These are phyloP conservation scores for Periophthalmodon schlosseri DNA, from an alignment of 2,113 vertebrate species.

Conservation along the genomic window DNA sequence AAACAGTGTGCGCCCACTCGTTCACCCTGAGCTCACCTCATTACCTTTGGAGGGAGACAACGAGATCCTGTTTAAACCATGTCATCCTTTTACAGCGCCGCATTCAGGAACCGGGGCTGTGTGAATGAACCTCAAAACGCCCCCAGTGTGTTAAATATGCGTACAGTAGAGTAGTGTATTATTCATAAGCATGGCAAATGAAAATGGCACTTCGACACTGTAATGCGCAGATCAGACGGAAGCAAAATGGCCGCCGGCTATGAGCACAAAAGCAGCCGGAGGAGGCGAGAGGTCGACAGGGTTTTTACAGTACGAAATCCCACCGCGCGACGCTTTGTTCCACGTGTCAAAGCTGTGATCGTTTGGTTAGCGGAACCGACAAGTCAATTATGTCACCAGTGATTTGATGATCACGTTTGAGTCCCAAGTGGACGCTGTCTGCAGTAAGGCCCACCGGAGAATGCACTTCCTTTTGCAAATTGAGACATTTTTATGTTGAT, in stretches of 20 bases:
- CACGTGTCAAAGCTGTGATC: slow-evolving; percentile 40
- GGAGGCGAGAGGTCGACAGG: slow-evolving; percentile 26
- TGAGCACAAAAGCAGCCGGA: slow-evolving; percentile 55
- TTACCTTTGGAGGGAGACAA: slow-evolving; percentile 41
- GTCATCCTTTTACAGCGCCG: slow-evolving; percentile 50
- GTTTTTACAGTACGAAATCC: slow-evolving; percentile 56
- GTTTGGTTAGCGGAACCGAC: slow-evolving; percentile 21
- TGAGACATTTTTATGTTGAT: no score
- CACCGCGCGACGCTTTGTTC: not conserved
- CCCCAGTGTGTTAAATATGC: slow-evolving; percentile 38
- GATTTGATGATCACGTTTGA: not conserved
- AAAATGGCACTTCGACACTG: slow-evolving; percentile 54
- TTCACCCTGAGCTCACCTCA: slow-evolving; percentile 42
- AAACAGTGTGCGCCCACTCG: slow-evolving; percentile 39
- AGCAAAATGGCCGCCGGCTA: slow-evolving; percentile 52
- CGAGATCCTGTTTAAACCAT: slow-evolving; percentile 56
- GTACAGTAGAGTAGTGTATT: slow-evolving; percentile 44
- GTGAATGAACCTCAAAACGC: slow-evolving; percentile 12
- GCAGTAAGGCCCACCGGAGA: no score
- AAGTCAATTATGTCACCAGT: not conserved
- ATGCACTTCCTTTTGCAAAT: no score
- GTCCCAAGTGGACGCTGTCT: no score
- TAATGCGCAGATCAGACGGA: slow-evolving; percentile 43
- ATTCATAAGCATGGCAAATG: slow-evolving; percentile 53
- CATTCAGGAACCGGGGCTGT: slow-evolving; percentile 9